Percentiles rank a stretch among this genome's conserved stretches.
Evolutionary conservation across 53 echinoderm and acorn worm genomes (phyloP).

Genomic region (Glandiceps talaboti): DNA sequence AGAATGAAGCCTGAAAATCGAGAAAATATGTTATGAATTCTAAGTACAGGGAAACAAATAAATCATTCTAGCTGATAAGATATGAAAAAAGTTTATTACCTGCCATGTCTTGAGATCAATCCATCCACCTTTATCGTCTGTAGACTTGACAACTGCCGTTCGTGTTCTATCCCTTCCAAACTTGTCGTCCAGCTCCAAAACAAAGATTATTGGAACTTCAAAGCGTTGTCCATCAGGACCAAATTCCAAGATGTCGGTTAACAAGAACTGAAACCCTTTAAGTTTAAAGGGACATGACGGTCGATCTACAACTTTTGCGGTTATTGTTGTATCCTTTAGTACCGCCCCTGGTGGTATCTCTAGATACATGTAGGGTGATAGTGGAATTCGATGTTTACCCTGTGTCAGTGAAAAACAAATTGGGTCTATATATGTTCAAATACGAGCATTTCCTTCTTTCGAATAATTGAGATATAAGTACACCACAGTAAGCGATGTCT

Average conservation of each 20-base stretch:
- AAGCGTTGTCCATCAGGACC: neutral
- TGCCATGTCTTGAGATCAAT: neutral
- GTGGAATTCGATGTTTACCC: no score
- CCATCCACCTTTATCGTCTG: neutral
- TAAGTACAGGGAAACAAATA: no score
- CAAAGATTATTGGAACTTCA: neutral
- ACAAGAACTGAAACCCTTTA: neutral
- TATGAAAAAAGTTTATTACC: no score
- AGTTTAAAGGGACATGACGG: neutral
- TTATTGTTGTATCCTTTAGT: neutral
- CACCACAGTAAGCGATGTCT: no score
- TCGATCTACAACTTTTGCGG: neutral
- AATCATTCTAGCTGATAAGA: no score
- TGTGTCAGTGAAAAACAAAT: no score
- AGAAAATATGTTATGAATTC: no score
- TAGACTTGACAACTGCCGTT: neutral
- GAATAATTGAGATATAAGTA: no score
- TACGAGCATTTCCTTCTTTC: no score
- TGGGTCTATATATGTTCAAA: no score
- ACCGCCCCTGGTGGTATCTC: neutral
- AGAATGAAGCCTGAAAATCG: no score
- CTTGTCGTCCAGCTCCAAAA: neutral
- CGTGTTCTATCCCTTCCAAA: neutral
- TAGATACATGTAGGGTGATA: neutral
- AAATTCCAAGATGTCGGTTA: neutral